These are phyloP conservation scores for Phallusia fumigata DNA, from an alignment of 23 tunicate species.

Conservation along the genomic window DNA sequence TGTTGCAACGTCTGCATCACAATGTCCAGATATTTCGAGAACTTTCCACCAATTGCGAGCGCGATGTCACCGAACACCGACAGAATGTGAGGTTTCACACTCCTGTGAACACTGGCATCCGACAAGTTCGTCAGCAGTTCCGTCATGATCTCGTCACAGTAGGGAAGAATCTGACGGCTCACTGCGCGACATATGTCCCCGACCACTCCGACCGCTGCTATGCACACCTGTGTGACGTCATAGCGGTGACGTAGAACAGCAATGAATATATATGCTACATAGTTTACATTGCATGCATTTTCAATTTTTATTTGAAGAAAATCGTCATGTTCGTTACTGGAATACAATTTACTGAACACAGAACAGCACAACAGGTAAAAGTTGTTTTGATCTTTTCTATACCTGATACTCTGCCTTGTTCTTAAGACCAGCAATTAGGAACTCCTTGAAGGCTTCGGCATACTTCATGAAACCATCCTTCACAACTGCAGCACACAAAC, in stretches of 20 bases:
- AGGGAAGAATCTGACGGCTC: conserved; percentile 48
- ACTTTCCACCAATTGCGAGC: conserved; percentile 84
- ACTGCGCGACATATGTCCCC: conserved; percentile 94
- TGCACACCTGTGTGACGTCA: conserved; percentile 73
- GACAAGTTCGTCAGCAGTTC: conserved; percentile 64
- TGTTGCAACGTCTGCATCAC: conserved; percentile 92
- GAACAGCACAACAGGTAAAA: too few species aligned
- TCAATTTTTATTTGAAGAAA: too few species aligned
- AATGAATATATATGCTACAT: too few species aligned
- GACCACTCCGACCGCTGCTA: conserved; percentile 98
- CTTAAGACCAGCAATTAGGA: conserved; percentile 56
- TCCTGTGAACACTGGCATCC: conserved; percentile 77
- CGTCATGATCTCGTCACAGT: conserved; percentile 90
- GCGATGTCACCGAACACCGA: conserved; percentile 94
- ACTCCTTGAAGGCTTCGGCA: conserved; percentile 80
- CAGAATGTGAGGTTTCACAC: conserved; percentile 97
- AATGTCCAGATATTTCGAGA: conserved; percentile 66
- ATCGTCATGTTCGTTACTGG: too few species aligned
- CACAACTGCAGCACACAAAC: conserved; percentile 52
- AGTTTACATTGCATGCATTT: too few species aligned
- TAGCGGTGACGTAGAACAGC: background rate
- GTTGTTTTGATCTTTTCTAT: too few species aligned
- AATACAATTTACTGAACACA: too few species aligned
- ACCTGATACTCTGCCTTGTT: conserved; percentile 95
- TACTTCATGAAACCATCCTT: conserved; percentile 67